Evolutionary conservation across 53 echinoderm and acorn worm genomes (phyloP), one percentile per base, ranked within the genome.

Genomic region (Echinometra lucunter): DNA sequence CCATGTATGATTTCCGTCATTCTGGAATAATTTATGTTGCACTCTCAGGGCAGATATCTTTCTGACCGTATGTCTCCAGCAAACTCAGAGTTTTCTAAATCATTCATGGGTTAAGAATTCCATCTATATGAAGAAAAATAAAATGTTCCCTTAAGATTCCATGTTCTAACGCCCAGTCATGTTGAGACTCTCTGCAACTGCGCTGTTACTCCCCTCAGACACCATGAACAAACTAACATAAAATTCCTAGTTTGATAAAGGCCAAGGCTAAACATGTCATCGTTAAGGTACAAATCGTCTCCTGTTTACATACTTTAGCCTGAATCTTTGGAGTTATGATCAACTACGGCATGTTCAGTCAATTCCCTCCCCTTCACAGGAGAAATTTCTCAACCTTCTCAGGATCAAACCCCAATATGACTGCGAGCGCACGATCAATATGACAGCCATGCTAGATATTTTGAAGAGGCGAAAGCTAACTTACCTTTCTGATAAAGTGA

Each of bases 1-100:
- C 35, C 78, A 78, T 78, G 78, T 35, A 78, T 78, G 42, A 78
- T 78, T 56, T 78, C 40, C 78, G 19, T 21, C 78, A 78, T 38
- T 40, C 38, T 42, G 42, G 35, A 78, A 42, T 4, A 78, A 78
- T 75, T 40, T 75, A 38, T 42, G 4, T 78, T 42, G 6, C 78
- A 19, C 78, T 18, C 78, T 40, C 38, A 19, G 42, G 21, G 42
- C 17, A 38, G 78, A 38, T 40, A n/a, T n/a, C n/a, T n/a, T 6
- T 35, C 2, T 78, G 78, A 78, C 78, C 19, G 23, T 78, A 18
- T 15, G 7, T 42, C 42, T n/a, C n/a, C n/a, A n/a, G n/a, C n/a
- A n/a, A n/a, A n/a, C n/a, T n/a, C n/a, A n/a, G n/a, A n/a, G n/a
- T n/a, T n/a, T n/a, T n/a, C n/a, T n/a, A n/a, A n/a, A n/a, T n/a